Percentiles rank a stretch among this genome's conserved stretches.
phyloP scores from a whole-genome alignment of 1,140 invertebrate genomes.

The Goniozus legneri region DNA sequence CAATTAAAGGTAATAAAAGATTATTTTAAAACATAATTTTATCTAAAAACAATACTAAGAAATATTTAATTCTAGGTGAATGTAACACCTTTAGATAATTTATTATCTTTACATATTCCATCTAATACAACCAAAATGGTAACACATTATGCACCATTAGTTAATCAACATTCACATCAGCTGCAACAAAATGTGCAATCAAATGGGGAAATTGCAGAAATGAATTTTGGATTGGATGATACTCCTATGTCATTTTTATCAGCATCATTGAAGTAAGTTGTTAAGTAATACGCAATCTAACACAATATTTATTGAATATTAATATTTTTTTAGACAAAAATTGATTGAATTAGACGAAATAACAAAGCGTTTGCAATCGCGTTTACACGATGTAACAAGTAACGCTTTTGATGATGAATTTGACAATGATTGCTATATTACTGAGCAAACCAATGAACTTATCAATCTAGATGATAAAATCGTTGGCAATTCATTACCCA shows the following conservation, averaged over 20 bases:
- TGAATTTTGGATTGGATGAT: conserved; percentile 33
- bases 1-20: too few relatives aligned
- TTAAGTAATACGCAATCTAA: not conserved
- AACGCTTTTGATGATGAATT: conserved; percentile 55
- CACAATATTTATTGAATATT: conserved; percentile 7
- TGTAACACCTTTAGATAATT: conserved; percentile 53
- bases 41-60: conserved; percentile 6
- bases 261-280: conserved; percentile 40
- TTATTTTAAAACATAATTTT: not conserved
- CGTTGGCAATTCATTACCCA: too few relatives aligned
- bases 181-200: too few relatives aligned
- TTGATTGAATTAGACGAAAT: conserved; percentile 63
- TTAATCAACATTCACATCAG: conserved; percentile 2
- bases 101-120: conserved; percentile 27
- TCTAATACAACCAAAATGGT: conserved; percentile 17
- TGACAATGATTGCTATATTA: conserved; percentile 55
- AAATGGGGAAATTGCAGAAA: conserved; percentile 15
- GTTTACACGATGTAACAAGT: conserved; percentile 58
- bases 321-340: conserved; percentile 55
- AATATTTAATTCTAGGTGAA: conserved; percentile 44
- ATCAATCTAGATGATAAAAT: too few relatives aligned
- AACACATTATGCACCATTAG: conserved; percentile 4
- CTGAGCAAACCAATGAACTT: conserved; percentile 30
- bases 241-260: conserved; percentile 46
- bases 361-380: conserved; percentile 56